Evolutionary conservation across 2,113 vertebrate species (phyloP), one percentile per base, ranked within the genome.

Genomic region (Circaetus cinerascens): DNA sequence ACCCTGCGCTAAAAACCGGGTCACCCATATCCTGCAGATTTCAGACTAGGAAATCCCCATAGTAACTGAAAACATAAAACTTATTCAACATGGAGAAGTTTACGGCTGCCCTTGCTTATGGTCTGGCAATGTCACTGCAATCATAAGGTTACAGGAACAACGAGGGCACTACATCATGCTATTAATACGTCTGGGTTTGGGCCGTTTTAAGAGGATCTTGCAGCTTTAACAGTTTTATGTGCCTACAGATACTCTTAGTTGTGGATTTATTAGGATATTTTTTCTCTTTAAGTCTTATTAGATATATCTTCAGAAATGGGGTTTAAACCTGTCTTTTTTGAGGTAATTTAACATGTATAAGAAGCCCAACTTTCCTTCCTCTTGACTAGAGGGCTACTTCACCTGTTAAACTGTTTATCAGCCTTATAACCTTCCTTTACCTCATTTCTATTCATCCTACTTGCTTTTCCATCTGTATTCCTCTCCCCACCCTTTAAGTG

Each of bases 171-270:
- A 41, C 50, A 73, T 93, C 75, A 57, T 20, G 25, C 57, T 79
- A 40, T 91, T 94, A 95, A 79, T 92, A 50, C 0, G 2, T 79
- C 89, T 90, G 55, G 19, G 84, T 76, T 95, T 51, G 73, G 89
- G 81, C 55, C 5, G 1, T 90, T 94, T 76, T 57, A 91, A 93
- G 91, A 88, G 81, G 89, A 94, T 93, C 95, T 93, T 94, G 62
- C 74, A 96, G 91, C 40, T 95, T 95, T 95, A 94, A 48, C 48
- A 89, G 76, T 95, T 96, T 96, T 91, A 89, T 79, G 74, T 95
- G 74, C 38, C 82, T 95, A 71, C 81, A 90, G 96, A 91, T 88
- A 79, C 41, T 91, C 57, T 89, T 96, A 94, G 71, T 77, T 53
- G 32, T 83, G 67, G 89, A 94, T 96, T 95, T 96, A 94, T 85